A percentile compares a stretch with the other conserved stretches of the same genome.
Evolutionary conservation across 1,140 invertebrate species (phyloP).

Genomic region (Halyomorpha halys): DNA sequence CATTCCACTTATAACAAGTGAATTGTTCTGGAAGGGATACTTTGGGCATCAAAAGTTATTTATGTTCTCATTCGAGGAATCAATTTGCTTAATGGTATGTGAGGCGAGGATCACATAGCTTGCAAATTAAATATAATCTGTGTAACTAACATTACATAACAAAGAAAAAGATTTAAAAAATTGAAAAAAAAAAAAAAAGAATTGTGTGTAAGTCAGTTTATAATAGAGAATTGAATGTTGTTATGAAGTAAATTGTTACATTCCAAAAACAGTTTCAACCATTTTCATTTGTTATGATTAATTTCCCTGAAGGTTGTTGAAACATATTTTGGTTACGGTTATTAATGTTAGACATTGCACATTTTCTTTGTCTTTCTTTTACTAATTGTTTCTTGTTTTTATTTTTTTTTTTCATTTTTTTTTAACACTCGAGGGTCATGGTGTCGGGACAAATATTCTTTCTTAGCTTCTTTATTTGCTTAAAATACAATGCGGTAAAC

Average conservation of each 20-base stretch:
- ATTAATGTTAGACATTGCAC: slow-evolving; percentile 21
- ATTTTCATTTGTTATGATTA: slow-evolving; percentile 1
- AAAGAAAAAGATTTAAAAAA: background rate
- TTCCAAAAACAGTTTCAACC: slow-evolving; percentile 21
- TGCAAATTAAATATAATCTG: slow-evolving; percentile 15
- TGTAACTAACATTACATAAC: slow-evolving; percentile 11
- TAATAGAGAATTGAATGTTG: slow-evolving; percentile 12
- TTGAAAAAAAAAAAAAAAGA: slow-evolving; percentile 13
- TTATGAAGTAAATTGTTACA: slow-evolving; percentile 20
- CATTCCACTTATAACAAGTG: slow-evolving; percentile 22
- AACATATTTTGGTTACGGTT: slow-evolving; percentile 25
- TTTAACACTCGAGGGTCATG: slow-evolving; percentile 27
- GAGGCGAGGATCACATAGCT: slow-evolving; percentile 25
- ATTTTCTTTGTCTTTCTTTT: slow-evolving; percentile 22
- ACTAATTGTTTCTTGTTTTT: slow-evolving; percentile 17
- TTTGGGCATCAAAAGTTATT: slow-evolving; percentile 27
- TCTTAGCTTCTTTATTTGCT: slow-evolving; percentile 22
- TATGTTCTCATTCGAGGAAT: slow-evolving; percentile 15
- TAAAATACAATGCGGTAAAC: slow-evolving; percentile 16
- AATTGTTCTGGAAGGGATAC: slow-evolving; percentile 27
- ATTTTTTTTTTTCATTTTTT: slow-evolving; percentile 13
- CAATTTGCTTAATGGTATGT: slow-evolving; percentile 11
- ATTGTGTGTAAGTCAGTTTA: slow-evolving; percentile 20
- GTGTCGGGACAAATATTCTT: slow-evolving; percentile 27
- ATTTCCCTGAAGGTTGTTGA: background rate